Evolutionary conservation across 1,140 invertebrate species (phyloP), one percentile per base, ranked within the genome.

Genomic region (Meloidogyne chitwoodi): DNA sequence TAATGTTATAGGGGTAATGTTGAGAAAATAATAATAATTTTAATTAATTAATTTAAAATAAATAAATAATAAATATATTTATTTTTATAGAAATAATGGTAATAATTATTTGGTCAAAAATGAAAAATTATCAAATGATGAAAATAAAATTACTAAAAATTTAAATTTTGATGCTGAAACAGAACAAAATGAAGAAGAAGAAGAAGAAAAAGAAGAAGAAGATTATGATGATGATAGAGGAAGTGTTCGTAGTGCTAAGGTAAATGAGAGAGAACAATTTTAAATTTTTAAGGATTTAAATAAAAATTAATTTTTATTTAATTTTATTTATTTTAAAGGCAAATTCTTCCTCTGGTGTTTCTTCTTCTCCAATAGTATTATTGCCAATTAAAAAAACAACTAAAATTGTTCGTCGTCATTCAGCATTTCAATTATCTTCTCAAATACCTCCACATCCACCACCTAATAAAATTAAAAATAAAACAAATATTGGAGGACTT

Each of bases 401-500:
- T 22, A 75, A 44, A 65, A 27, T 81, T 22, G 19, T 74, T 38
- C 81, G 80, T 14, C 80, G 80, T 27, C 80, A 81, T 73, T 81
- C 80, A 24, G 81, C 80, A 14, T 81, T 79, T 44, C 80, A 81
- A 61, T 82, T 80, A 44, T 44, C 29, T 71, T 34, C 74, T 19
- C 63, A 75, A 38, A 63, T 74, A 8, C 73, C 62, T 2, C 65
- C 27, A 63, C 34, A 65, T 74, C 62, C 27, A 66, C 27, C 65
- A 8, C n/a, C 19, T 31, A 66, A 31, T 14, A 65, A 27, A 3
- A 29, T 22, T 16, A 66, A 66, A n/a, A 31, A 10, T 66, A 5
- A 66, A 66, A 27, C 14, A 34, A 34, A 6, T 3, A 38, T 27
- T 22, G 16, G 26, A 19, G 34, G 65, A 66, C 22, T 56, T 56